phyloP scores from a whole-genome alignment of 2,113 vertebrate species.

The Alligator sinensis region DNA sequence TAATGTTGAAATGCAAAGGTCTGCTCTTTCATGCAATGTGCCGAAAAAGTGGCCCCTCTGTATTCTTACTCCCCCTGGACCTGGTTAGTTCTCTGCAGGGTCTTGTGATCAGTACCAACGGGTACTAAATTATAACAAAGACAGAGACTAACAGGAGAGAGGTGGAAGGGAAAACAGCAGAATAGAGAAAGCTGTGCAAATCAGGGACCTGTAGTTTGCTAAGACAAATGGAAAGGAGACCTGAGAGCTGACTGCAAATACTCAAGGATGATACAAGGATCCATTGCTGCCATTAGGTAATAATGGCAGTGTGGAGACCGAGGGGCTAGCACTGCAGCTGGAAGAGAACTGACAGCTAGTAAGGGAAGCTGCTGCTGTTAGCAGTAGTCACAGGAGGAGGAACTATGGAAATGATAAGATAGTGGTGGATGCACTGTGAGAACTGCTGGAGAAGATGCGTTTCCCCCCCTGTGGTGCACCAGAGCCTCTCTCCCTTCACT shows the following conservation, averaged over 20 bases:
- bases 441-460: no score
- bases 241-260: no score
- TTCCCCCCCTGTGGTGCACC: neutral
- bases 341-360: neutral
- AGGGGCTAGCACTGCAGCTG: no score
- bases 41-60: neutral
- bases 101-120: neutral
- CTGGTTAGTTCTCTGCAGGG: neutral
- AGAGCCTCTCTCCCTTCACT: neutral
- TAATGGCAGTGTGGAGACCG: no score
- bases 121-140: neutral
- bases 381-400: neutral
- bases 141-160: neutral
- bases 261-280: no score
- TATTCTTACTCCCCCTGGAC: neutral
- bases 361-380: neutral
- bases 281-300: no score
- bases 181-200: no score
- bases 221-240: no score
- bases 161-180: no score
- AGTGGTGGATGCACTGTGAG: neutral
- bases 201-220: no score
- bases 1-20: neutral
- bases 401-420: neutral
- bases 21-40: neutral